phyloP scores from a whole-genome alignment of 2,113 vertebrate genomes.

The Cottus gobio region DNA sequence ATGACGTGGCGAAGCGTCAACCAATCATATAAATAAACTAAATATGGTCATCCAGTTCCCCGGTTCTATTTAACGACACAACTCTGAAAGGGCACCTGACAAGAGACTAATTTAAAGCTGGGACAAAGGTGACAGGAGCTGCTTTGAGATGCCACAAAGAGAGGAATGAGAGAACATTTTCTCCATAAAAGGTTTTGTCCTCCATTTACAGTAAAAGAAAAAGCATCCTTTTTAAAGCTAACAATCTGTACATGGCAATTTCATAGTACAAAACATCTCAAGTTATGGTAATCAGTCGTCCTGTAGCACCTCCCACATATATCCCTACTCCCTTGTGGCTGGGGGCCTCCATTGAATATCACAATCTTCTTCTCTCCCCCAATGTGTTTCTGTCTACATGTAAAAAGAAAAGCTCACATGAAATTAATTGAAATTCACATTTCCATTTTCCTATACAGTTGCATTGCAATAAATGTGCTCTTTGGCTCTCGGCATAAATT shows the following conservation, averaged over 20 bases:
- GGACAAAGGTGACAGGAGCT: background rate
- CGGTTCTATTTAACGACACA: no score
- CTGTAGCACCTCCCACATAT: background rate
- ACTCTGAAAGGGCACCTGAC: no score
- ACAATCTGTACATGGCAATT: background rate
- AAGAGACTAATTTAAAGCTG: background rate
- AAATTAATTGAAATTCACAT: background rate
- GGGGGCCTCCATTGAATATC: background rate
- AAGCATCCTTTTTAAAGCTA: background rate
- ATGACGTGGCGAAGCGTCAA: no score
- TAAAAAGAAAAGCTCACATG: background rate
- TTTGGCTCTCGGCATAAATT: background rate
- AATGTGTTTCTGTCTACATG: background rate
- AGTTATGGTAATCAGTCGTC: background rate
- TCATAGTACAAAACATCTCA: no score
- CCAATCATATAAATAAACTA: no score
- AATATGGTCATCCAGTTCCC: no score
- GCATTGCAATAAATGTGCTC: no score
- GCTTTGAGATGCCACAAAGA: background rate
- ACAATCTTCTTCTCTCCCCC: background rate
- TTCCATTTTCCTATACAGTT: background rate
- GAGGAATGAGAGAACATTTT: background rate
- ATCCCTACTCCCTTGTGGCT: background rate
- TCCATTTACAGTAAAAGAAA: background rate
- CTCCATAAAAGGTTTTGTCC: no score